Percentiles rank a stretch among this genome's conserved stretches.
phyloP scores from a whole-genome alignment of 2,797 vertebrate genomes.

The Lophura swinhoii region DNA sequence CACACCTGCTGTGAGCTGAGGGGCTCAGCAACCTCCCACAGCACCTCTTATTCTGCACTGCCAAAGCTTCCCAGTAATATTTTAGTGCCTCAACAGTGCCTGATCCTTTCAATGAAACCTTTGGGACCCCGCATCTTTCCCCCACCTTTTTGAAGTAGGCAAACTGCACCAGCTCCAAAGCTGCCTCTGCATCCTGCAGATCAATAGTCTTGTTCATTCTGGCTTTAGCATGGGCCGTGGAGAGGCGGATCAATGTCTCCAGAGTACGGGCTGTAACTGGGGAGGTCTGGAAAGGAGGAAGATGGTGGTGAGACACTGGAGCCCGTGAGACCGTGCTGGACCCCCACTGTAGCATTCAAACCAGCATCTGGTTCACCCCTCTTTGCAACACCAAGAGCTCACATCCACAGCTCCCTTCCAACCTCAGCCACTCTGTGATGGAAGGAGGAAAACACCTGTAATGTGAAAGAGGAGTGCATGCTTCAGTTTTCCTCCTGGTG shows the following conservation, averaged over 20 bases:
- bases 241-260: slow-evolving; percentile 95
- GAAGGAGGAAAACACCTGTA: fast-evolving
- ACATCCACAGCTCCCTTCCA: not conserved
- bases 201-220: slow-evolving; percentile 94
- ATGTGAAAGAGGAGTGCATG: not conserved
- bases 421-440: not conserved
- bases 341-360: fast-evolving
- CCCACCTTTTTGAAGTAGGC: slow-evolving; percentile 98
- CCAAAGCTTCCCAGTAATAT: not conserved
- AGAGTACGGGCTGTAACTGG: slow-evolving; percentile 93
- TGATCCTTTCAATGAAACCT: not conserved
- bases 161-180: slow-evolving; percentile 94
- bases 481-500: not conserved
- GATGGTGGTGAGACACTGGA: not conserved
- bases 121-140: fast-evolving
- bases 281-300: slow-evolving; percentile 83
- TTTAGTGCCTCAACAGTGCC: not conserved
- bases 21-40: not conserved
- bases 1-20: not conserved
- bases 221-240: slow-evolving; percentile 94
- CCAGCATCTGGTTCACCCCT: not conserved
- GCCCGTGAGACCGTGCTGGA: not conserved
- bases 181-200: slow-evolving; percentile 91
- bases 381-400: not conserved
- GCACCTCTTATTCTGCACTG: not conserved